A percentile compares a stretch with the other conserved stretches of the same genome.
These are phyloP conservation scores for Bombus picipes DNA, from an alignment of 1,140 invertebrate species.

Conservation along the genomic window DNA sequence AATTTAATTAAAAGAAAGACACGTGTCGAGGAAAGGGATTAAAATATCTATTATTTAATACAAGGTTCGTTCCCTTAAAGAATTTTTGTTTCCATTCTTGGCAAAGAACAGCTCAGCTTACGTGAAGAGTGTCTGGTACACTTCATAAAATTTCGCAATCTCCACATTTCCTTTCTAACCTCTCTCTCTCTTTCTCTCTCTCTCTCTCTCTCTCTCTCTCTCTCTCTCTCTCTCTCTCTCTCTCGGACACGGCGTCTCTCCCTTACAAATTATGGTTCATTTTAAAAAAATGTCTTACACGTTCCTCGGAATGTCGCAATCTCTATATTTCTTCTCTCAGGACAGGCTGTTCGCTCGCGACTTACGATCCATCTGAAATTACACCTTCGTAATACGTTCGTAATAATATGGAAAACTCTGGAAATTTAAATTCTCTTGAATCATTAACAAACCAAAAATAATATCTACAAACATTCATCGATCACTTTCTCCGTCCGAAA, in stretches of 20 bases:
- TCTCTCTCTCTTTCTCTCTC: background rate
- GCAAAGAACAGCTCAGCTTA: background rate
- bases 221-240: background rate
- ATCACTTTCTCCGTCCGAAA: background rate
- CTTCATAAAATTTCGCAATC: constrained; percentile 40
- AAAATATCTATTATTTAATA: background rate
- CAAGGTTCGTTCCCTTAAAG: background rate
- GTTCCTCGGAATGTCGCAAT: constrained; percentile 20
- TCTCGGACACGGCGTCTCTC: background rate
- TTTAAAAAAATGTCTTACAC: constrained; percentile 21
- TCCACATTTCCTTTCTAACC: constrained; percentile 21
- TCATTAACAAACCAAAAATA: background rate
- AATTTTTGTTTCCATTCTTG: background rate
- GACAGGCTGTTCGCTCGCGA: background rate
- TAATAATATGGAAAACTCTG: background rate
- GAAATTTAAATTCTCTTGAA: background rate
- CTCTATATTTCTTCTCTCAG: constrained; percentile 23
- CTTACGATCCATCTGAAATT: constrained; percentile 6
- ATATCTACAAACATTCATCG: background rate
- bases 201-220: background rate
- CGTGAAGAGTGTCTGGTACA: background rate
- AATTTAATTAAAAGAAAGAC: background rate
- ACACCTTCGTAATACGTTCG: background rate
- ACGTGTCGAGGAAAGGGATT: background rate
- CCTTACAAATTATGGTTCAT: constrained; percentile 26